Evolutionary conservation across 2,797 vertebrate genomes (phyloP).

Genomic region (Chloroceryle amazona): DNA sequence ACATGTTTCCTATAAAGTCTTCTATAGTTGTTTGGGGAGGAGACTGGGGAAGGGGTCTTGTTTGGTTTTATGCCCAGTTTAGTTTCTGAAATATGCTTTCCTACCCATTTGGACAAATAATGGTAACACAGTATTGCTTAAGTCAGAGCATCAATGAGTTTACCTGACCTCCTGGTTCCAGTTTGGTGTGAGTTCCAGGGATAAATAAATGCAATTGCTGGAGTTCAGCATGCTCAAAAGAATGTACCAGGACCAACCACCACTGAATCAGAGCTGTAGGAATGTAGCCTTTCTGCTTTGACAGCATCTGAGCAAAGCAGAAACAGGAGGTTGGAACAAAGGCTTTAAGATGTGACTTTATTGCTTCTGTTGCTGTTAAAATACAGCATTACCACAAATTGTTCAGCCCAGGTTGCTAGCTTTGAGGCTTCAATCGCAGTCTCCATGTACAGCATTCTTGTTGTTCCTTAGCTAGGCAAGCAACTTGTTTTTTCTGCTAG

Average conservation of each 20-base stretch:
- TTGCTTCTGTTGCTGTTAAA: constrained; percentile 5
- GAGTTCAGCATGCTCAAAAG: constrained; percentile 82
- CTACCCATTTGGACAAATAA: constrained; percentile 86
- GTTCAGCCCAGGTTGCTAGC: neutral
- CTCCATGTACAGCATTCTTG: constrained; percentile 35
- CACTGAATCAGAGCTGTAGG: constrained; percentile 80
- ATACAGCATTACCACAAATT: neutral
- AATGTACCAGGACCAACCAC: constrained; percentile 81
- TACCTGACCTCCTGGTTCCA: constrained; percentile 86
- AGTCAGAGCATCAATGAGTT: constrained; percentile 84
- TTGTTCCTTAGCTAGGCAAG: constrained; percentile 54
- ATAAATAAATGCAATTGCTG: constrained; percentile 84
- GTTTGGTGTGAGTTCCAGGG: constrained; percentile 84
- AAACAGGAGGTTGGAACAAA: neutral
- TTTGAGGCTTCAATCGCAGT: neutral
- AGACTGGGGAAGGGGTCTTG: constrained; percentile 56
- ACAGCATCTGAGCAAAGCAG: neutral
- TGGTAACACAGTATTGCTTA: constrained; percentile 79
- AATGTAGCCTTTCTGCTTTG: constrained; percentile 42
- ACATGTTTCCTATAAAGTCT: constrained; percentile 89
- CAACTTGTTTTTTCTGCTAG: constrained; percentile 52
- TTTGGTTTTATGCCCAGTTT: neutral
- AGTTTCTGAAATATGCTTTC: constrained; percentile 84
- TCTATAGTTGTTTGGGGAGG: constrained; percentile 77
- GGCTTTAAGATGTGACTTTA: constrained; percentile 13